These are phyloP conservation scores for Oxyscelio sp. DNA, from an alignment of 2,888 invertebrate genomes.

Conservation along the genomic window DNA sequence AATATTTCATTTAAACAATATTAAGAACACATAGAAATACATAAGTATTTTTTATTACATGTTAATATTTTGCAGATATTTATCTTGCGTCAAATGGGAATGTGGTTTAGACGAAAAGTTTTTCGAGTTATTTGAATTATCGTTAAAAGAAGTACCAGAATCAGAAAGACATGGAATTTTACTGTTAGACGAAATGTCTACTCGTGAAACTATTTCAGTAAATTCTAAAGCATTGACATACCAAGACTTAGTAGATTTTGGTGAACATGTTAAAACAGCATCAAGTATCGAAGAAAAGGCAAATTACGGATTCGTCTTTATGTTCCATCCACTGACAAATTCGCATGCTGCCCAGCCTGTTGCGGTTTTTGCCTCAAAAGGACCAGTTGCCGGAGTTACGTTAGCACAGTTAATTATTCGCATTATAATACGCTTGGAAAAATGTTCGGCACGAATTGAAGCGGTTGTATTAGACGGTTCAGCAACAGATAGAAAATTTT, in stretches of 20 bases:
- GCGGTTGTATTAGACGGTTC: no score
- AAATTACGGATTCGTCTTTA: slow-evolving; percentile 13
- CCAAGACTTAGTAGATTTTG: slow-evolving; percentile 12
- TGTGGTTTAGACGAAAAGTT: slow-evolving; percentile 16
- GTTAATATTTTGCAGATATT: no score
- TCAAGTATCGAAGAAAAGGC: background rate
- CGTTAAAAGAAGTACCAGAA: slow-evolving; percentile 2
- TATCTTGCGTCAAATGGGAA: background rate
- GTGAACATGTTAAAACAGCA: background rate
- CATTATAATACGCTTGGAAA: background rate
- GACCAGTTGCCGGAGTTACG: background rate
- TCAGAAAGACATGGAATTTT: background rate
- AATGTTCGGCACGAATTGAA: background rate
- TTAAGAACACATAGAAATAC: no score
- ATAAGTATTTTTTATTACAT: no score
- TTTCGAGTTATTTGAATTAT: slow-evolving; percentile 5
- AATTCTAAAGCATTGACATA: slow-evolving; percentile 13
- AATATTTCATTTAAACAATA: no score
- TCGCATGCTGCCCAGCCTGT: slow-evolving; percentile 4
- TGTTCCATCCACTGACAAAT: slow-evolving; percentile 12
- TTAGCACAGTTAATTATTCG: no score
- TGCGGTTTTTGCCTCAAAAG: background rate
- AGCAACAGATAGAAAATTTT: no score
- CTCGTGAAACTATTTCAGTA: slow-evolving; percentile 7
- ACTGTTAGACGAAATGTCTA: slow-evolving; percentile 9